Conservation (phyloP, 2,888 invertebrate species). For the Lithosia quadra region DNA sequence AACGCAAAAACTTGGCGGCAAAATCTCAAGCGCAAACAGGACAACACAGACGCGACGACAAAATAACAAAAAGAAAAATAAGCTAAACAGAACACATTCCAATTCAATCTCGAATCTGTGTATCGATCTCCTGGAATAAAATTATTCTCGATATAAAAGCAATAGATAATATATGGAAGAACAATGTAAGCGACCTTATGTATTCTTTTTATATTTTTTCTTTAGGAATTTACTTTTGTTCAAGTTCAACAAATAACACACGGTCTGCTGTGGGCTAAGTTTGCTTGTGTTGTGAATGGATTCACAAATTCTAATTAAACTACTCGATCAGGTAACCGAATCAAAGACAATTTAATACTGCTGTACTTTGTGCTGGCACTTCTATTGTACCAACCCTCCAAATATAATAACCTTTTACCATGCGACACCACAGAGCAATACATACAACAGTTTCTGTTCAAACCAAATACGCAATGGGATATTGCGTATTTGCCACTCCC, state of each 20-base stretch:
- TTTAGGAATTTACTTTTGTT: too few species aligned
- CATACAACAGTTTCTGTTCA: not conserved
- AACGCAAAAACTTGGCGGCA: slow-evolving; percentile 4
- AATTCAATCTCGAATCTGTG: slow-evolving; percentile 11
- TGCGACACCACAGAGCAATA: not conserved
- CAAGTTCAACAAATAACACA: too few species aligned
- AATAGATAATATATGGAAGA: not conserved
- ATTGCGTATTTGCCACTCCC: not conserved
- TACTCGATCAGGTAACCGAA: not conserved
- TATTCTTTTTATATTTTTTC: not conserved
- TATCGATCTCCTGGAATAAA: slow-evolving; percentile 16
- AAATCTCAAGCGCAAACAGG: slow-evolving; percentile 1
- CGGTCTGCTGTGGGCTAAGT: not conserved
- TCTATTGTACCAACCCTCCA: too few species aligned
- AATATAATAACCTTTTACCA: too few species aligned
- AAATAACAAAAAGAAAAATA: slow-evolving; percentile 5
- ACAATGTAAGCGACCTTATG: not conserved
- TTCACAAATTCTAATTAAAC: too few species aligned
- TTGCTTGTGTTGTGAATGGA: not conserved
- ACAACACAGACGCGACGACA: not conserved
- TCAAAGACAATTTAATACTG: too few species aligned
- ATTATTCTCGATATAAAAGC: not conserved
- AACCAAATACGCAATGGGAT: not conserved
- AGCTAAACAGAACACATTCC: not conserved
- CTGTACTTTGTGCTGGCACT: too few species aligned